These are phyloP conservation scores for Lates calcarifer DNA, from an alignment of 2,113 vertebrate genomes.

Conservation along the genomic window DNA sequence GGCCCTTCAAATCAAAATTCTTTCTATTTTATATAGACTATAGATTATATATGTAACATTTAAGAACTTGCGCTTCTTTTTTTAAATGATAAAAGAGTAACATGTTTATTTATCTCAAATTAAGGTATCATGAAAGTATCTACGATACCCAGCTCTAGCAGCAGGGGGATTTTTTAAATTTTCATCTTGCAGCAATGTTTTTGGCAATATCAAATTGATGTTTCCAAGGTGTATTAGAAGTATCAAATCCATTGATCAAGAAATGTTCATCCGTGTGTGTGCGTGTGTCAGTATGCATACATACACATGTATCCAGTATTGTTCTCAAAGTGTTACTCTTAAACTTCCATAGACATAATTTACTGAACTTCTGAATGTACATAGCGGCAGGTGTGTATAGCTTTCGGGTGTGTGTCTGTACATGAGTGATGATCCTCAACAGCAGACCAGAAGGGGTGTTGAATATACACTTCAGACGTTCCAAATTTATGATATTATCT, in stretches of 20 bases:
- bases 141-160: background rate
- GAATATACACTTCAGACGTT: constrained; percentile 50
- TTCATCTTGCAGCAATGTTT: no score
- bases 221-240: background rate
- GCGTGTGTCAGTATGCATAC: background rate
- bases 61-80: background rate
- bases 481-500: background rate
- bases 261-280: background rate
- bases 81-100: background rate
- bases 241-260: background rate
- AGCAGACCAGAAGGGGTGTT: constrained; percentile 30
- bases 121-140: background rate
- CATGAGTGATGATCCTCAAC: background rate
- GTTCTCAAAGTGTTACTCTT: constrained; percentile 22
- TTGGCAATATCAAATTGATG: background rate
- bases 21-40: no score
- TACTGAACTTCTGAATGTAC: constrained; percentile 47
- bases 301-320: constrained; percentile 18
- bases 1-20: no score
- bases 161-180: background rate
- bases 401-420: constrained; percentile 2
- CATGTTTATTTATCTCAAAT: background rate
- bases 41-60: background rate
- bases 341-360: background rate
- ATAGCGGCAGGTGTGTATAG: constrained; percentile 20